Conservation (phyloP, 2,113 vertebrate species). For the Prietella phreatophila region DNA sequence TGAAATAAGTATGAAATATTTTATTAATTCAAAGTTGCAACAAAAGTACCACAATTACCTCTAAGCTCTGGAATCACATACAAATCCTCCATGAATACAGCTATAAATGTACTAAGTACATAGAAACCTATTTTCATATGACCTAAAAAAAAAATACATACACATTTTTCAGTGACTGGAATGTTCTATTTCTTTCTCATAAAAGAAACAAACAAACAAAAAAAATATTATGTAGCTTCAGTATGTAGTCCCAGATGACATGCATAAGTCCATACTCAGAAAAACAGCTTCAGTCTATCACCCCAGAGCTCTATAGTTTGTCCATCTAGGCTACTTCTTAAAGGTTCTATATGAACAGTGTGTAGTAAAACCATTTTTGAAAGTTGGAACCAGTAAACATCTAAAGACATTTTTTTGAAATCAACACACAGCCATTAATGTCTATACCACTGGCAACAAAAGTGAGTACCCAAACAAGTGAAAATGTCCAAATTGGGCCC, state of each 20-base stretch:
- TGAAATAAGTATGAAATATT: neutral
- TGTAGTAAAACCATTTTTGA: too few relatives aligned
- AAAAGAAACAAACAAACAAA: neutral
- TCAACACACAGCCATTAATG: too few relatives aligned
- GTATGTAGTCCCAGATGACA: neutral
- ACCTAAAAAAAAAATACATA: constrained; percentile 58
- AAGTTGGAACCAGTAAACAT: too few relatives aligned
- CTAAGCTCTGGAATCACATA: constrained; percentile 82
- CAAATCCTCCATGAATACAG: constrained; percentile 81
- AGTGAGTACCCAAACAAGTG: too few relatives aligned
- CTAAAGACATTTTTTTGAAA: too few relatives aligned
- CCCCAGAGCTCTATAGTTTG: neutral
- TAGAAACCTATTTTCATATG: constrained; percentile 74
- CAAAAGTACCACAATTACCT: constrained; percentile 62
- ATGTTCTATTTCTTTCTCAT: neutral
- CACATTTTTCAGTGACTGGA: neutral
- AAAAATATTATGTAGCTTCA: neutral
- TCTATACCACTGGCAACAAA: too few relatives aligned
- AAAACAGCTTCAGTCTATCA: neutral
- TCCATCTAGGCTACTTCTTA: neutral
- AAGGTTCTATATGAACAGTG: too few relatives aligned
- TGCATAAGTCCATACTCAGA: neutral
- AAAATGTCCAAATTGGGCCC: too few relatives aligned
- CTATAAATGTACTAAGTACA: constrained; percentile 80
- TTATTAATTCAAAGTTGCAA: neutral